phyloP scores from a whole-genome alignment of 2,888 invertebrate genomes.

The Ommatoiulus sabulosus region DNA sequence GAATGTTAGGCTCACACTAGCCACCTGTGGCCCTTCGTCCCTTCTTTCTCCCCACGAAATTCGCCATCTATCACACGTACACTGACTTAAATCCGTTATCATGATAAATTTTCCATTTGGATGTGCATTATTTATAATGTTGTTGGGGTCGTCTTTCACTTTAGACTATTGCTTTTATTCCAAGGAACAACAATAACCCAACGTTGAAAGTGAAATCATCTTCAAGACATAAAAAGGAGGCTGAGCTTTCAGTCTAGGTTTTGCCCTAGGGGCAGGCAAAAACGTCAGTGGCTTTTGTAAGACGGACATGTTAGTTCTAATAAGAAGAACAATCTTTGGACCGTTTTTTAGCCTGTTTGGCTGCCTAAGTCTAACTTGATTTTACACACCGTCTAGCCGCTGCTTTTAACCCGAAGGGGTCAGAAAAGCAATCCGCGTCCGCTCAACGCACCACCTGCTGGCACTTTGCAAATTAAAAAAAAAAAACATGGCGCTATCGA shows the following conservation, averaged over 20 bases:
- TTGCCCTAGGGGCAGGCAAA: neutral
- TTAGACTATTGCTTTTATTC: constrained; percentile 29
- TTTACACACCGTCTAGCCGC: neutral
- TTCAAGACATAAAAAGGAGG: neutral
- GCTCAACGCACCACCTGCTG: no score
- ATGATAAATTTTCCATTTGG: constrained; percentile 43
- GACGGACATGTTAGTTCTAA: neutral
- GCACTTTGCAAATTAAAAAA: no score
- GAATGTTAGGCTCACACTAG: neutral
- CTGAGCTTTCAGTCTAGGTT: constrained; percentile 16
- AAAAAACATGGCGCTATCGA: no score
- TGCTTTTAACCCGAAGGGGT: neutral
- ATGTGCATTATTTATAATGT: constrained; percentile 43
- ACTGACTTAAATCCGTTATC: constrained; percentile 40
- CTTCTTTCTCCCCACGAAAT: neutral
- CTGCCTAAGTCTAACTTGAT: neutral
- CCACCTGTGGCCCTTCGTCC: neutral
- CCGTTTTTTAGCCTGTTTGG: neutral
- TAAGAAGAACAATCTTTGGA: neutral
- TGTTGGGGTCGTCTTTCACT: constrained; percentile 36
- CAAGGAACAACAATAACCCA: constrained; percentile 30
- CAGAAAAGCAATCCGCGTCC: no score
- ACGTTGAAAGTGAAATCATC: constrained; percentile 31
- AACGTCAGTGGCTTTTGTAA: neutral
- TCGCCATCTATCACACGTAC: constrained; percentile 31